Evolutionary conservation across 2,888 invertebrate species (phyloP), one percentile per base, ranked within the genome.

Genomic region (Mycalesis mineus): DNA sequence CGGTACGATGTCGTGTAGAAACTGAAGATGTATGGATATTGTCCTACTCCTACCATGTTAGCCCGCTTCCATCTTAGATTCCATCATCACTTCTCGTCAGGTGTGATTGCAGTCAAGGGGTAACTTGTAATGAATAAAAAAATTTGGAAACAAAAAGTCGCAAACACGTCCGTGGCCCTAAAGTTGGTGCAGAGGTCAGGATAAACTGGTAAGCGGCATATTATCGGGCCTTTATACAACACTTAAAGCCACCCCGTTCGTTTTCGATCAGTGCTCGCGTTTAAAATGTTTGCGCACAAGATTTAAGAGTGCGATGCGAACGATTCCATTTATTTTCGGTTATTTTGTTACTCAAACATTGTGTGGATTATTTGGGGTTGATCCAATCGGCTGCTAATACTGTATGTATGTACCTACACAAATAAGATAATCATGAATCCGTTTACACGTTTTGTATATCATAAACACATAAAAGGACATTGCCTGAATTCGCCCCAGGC

Each of bases 231-330:
- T 65, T 71, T 72, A 72, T 73, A 63, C 64, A 58, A 62, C 69
- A 71, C 73, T 74, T 71, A 71, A 72, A 68, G 65, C 65, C 72
- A 75, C 75, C 74, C 74, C 75, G 66, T 71, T 69, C 67, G 63
- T 57, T 65, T 71, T 69, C 67, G 63, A 57, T 65, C 58, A 59
- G 70, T 67, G 71, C 66, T 68, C 69, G 69, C 64, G 71, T 72
- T 75, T 75, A 72, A 73, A 76, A 75, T 75, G 75, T 80, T 80
- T 75, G 67, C 68, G 58, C 67, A 63, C 68, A 61, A 64, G 66
- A 73, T 75, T 72, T 69, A 67, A 71, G 68, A 65, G 66, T 58
- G 47, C 56, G 49, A 56, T 33, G 54, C 42, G 55, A 58, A 57
- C 61, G 61, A 62, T 59, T 59, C 59, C 62, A 62, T 66, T 62